Base-by-base conservation (phyloP, 2,113 vertebrate genomes). In the Mirounga angustirostris region DNA sequence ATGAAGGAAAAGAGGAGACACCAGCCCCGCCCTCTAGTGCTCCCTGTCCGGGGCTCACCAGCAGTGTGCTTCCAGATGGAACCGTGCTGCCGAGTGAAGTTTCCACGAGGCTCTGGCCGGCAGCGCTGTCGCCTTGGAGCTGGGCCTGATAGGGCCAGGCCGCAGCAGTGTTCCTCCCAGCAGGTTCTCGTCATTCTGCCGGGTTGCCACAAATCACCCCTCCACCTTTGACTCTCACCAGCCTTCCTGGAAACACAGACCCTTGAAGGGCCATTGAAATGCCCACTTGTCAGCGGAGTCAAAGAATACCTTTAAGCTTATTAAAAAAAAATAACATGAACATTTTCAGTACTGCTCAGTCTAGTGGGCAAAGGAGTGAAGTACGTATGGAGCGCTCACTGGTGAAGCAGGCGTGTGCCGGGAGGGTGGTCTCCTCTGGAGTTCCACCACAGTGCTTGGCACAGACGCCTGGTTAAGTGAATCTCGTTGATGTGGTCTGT, bases 131-230 rank as follows among this genome's bases (percentile, higher is more conserved):
- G 19, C 2, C 80, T 1, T 46, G 26, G 18, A 40, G 52, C 6
- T 15, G 7, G 26, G 46, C 91, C 59, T 3, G 2, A 2, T 26
- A 8, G 12, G 89, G 93, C 79, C 46, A 5, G 40, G 36, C n/a
- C 52, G 3, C 59, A 7, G 56, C 7, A 8, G 22, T 1, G 0
- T 21, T 28, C 1, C 0, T 19, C 33, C 82, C 52, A 33, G 21
- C 40, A 2, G 19, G 11, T 40, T 52, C 56, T 1, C 56, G 28
- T 16, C 28, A 4, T 59, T 28, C 40, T 84, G 56, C 30, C 12
- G 0, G n/a, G 12, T 26, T 82, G n/a, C 24, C 40, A 21, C 43
- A 33, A 73, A 10, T 11, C 19, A 6, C 46, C 5, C 80, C 30
- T 67, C 56, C 73, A 1, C 9, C 43, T 24, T 50, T 26, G 19